phyloP scores from a whole-genome alignment of 2,113 vertebrate genomes.

The Neoarius graeffei region DNA sequence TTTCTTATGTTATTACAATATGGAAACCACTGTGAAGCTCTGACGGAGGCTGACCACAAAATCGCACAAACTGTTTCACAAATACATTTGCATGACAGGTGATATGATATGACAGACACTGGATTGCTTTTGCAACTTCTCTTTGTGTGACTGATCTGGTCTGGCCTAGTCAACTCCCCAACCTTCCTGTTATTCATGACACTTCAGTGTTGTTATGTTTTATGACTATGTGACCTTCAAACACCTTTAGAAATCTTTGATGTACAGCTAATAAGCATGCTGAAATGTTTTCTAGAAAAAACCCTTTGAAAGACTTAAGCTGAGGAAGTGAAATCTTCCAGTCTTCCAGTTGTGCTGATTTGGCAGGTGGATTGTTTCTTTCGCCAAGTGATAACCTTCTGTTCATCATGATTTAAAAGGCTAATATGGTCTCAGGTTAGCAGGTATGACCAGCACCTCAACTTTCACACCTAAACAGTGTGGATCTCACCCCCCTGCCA shows the following conservation, averaged over 20 bases:
- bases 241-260: conserved; percentile 10
- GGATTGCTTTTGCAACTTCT: conserved; percentile 25
- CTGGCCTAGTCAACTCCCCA: background rate
- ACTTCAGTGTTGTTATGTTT: background rate
- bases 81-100: conserved; percentile 37
- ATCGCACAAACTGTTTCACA: conserved; percentile 43
- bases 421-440: conserved; percentile 31
- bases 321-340: background rate
- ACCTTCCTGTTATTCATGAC: conserved; percentile 29
- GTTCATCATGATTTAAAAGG: conserved; percentile 31
- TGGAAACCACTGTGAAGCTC: conserved; percentile 39
- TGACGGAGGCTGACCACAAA: conserved; percentile 42
- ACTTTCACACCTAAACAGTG: conserved; percentile 37
- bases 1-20: conserved; percentile 46
- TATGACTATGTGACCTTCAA: conserved; percentile 26
- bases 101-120: conserved; percentile 14
- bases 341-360: background rate
- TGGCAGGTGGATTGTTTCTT: conserved; percentile 11
- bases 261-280: background rate
- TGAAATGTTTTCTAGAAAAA: background rate
- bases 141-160: conserved; percentile 7
- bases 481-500: conserved; percentile 28
- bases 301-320: background rate
- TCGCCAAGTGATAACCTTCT: conserved; percentile 16
- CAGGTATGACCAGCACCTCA: conserved; percentile 33